These are phyloP conservation scores for Apodemus agrarius DNA, from an alignment of 2,797 vertebrate species.

Conservation along the genomic window DNA sequence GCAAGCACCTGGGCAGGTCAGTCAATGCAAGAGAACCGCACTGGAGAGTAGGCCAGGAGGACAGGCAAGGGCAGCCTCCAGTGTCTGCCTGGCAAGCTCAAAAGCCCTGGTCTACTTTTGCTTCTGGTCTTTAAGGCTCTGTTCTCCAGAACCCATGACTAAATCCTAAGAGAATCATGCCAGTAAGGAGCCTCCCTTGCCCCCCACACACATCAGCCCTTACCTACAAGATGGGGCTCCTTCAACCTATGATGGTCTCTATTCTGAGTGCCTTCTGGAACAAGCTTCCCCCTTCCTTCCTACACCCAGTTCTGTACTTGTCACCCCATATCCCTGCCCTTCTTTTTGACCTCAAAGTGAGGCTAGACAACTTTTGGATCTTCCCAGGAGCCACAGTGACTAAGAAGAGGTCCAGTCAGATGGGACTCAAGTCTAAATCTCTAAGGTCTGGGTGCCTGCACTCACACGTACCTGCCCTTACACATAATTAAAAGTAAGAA, in stretches of 20 bases:
- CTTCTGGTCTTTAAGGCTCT: not conserved
- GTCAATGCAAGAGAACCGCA: accelerated
- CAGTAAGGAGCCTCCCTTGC: not conserved
- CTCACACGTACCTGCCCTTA: too few species aligned
- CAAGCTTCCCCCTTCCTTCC: not conserved
- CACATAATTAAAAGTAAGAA: not conserved
- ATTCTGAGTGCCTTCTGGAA: not conserved
- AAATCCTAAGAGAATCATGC: not conserved
- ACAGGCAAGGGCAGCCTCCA: not conserved
- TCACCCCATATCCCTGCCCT: not conserved
- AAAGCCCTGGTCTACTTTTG: too few species aligned
- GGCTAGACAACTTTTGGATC: not conserved
- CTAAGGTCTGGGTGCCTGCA: not conserved
- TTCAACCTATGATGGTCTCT: not conserved
- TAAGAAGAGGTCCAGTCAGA: not conserved
- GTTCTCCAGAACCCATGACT: not conserved
- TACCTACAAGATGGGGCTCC: not conserved
- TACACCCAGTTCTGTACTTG: too few species aligned
- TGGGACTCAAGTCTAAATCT: not conserved
- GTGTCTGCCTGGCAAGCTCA: not conserved
- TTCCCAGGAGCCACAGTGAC: not conserved
- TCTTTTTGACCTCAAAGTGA: not conserved
- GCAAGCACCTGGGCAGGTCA: accelerated
- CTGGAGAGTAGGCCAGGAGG: not conserved
- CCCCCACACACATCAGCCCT: not conserved